Evolutionary conservation across 2,888 invertebrate genomes (phyloP), one percentile per base, ranked within the genome.

Genomic region (Cyaniris semiargus): DNA sequence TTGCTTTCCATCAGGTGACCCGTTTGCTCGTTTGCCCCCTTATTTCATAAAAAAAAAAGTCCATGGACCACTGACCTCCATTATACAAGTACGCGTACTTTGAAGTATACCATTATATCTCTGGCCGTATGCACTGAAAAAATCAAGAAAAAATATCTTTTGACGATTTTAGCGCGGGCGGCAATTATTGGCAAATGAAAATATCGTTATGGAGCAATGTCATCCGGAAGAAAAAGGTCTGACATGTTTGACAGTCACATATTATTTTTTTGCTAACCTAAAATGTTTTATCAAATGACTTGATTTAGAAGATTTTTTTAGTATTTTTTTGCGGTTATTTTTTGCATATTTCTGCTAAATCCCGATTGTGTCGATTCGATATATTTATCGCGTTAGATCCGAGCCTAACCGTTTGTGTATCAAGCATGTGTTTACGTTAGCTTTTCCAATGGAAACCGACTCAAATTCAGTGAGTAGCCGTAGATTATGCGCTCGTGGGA

Each of bases 211-310:
- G 87, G 86, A 88, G 90, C 89, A 90, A 93, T 93, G 94, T 91
- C 93, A 93, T 83, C 87, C 90, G 92, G 92, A 94, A 93, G 91
- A 94, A 93, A 93, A 94, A 94, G 93, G 93, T 94, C 86, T 93
- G 93, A 92, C 93, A 93, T 92, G 90, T 84, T 89, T 91, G 94
- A 92, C 93, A 93, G 88, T 90, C 86, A 87, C 88, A 85, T 90
- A 93, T 90, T 85, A 92, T 92, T 92, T 93, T 93, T 94, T 94
- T 93, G 93, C 92, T 94, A 93, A 94, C 94, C 93, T 93, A 94
- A 94, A 94, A 94, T 94, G 94, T 93, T 93, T 93, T 90, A 90
- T 92, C 93, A 92, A 93, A 93, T 92, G 92, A 91, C 92, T 92
- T 94, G 90, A 94, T 91, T 90, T 88, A 90, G 87, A 85, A 58